Percentiles rank a stretch among this genome's conserved stretches.
Conservation (phyloP, 2,113 vertebrate genomes). For the Galeopterus variegatus region DNA sequence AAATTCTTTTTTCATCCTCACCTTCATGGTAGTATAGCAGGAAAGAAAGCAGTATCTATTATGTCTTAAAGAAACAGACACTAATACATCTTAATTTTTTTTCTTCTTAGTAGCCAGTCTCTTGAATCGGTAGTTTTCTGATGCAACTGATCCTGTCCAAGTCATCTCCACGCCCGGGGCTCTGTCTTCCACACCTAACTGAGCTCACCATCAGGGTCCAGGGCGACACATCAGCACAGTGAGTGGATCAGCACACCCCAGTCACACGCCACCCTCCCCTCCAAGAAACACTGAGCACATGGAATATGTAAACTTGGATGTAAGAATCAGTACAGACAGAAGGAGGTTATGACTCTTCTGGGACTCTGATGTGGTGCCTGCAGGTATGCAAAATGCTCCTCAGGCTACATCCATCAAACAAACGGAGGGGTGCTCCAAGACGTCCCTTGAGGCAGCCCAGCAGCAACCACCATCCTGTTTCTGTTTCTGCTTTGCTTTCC, state of each 20-base stretch:
- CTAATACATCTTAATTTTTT: rapidly evolving
- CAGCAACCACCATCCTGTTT: too few species aligned
- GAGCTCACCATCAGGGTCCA: neutral
- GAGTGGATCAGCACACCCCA: neutral
- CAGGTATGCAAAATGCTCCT: neutral
- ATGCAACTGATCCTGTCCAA: too few species aligned
- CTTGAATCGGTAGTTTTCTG: rapidly evolving
- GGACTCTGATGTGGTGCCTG: neutral
- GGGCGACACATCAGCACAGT: too few species aligned
- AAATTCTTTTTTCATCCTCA: neutral
- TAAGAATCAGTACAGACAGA: neutral
- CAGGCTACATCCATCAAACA: neutral
- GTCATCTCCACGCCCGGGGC: neutral
- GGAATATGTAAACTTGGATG: neutral
- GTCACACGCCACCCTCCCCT: neutral
- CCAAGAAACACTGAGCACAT: neutral
- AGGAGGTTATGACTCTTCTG: neutral
- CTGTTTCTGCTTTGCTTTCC: rapidly evolving
- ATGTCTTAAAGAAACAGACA: neutral
- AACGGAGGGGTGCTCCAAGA: neutral
- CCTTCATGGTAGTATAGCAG: rapidly evolving
- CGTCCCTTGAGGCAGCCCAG: rapidly evolving
- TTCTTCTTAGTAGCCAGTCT: neutral
- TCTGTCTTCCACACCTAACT: neutral
- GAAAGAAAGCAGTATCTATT: neutral